A percentile compares a stretch with the other conserved stretches of the same genome.
These are phyloP conservation scores for Amblyjoppa proteus DNA, from an alignment of 2,888 invertebrate genomes.

Conservation along the genomic window DNA sequence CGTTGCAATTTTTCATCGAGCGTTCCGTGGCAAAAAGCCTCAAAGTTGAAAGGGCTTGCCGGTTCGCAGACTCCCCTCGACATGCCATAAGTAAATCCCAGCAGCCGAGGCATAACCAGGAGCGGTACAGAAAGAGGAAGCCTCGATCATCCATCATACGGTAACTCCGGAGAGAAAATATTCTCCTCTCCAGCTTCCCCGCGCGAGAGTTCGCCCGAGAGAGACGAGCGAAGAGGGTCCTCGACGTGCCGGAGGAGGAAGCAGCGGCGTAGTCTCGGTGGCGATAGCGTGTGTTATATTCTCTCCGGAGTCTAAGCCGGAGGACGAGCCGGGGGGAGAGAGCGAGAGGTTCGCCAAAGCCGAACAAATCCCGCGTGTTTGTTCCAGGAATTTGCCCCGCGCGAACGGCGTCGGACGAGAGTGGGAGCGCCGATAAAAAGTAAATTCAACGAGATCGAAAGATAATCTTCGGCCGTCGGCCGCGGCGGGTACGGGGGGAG, in stretches of 20 bases:
- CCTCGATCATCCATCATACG: constrained; percentile 64
- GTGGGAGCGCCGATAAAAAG: constrained; percentile 5
- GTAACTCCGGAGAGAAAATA: constrained; percentile 58
- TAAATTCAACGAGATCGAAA: constrained; percentile 12
- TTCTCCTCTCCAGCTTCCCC: constrained; percentile 35
- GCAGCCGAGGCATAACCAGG: constrained; percentile 26
- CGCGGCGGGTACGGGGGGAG: neutral
- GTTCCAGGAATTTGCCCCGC: constrained; percentile 47
- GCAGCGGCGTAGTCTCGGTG: neutral
- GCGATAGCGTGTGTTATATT: neutral
- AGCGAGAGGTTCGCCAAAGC: neutral
- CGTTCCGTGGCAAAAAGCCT: neutral
- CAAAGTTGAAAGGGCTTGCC: constrained; percentile 3
- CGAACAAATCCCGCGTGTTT: constrained; percentile 29
- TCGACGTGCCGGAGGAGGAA: neutral
- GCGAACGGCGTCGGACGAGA: constrained; percentile 12
- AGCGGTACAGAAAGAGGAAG: constrained; percentile 54
- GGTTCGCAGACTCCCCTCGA: constrained; percentile 12
- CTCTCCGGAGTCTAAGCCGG: constrained; percentile 22
- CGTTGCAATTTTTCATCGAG: neutral
- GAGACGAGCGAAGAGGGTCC: neutral
- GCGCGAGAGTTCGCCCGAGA: neutral
- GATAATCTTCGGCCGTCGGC: neutral
- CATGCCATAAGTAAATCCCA: constrained; percentile 27
- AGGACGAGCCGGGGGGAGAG: constrained; percentile 12